Conservation (phyloP, 1,140 invertebrate genomes). For the Cyrtorhinus lividipennis region DNA sequence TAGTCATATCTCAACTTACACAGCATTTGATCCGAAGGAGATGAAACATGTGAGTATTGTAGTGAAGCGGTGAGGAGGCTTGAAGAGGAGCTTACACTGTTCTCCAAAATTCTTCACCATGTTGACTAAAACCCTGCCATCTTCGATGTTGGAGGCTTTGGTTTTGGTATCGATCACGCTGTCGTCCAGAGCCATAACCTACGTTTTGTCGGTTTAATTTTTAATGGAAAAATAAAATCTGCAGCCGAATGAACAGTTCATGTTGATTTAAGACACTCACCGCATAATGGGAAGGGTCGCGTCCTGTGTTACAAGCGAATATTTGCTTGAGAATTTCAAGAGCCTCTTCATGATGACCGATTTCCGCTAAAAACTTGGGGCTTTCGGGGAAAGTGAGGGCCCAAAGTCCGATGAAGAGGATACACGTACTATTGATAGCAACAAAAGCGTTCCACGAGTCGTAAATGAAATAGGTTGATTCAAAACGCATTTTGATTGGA, state of each 20-base stretch:
- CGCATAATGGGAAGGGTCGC: constrained; percentile 46
- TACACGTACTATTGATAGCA: constrained; percentile 47
- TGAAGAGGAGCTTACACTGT: constrained; percentile 50
- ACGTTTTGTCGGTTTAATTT: neutral
- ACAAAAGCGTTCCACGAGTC: constrained; percentile 64
- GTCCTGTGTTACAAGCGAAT: constrained; percentile 51
- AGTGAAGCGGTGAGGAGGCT: constrained; percentile 49
- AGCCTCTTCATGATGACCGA: constrained; percentile 55
- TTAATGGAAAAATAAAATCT: too few relatives aligned
- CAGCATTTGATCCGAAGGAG: constrained; percentile 56
- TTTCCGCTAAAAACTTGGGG: constrained; percentile 66
- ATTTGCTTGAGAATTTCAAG: constrained; percentile 50
- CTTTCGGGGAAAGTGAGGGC: constrained; percentile 68
- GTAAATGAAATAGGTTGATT: constrained; percentile 41
- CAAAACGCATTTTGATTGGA: constrained; percentile 41
- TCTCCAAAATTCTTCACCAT: constrained; percentile 46
- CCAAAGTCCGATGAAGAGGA: constrained; percentile 42
- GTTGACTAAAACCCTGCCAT: constrained; percentile 25
- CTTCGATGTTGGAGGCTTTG: constrained; percentile 10
- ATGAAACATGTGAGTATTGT: constrained; percentile 55
- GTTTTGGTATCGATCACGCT: constrained; percentile 32
- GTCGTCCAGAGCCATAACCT: constrained; percentile 50
- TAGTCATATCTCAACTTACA: constrained; percentile 33
- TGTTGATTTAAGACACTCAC: constrained; percentile 31
- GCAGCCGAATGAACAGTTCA: neutral